Percentiles rank a stretch among this genome's conserved stretches.
Evolutionary conservation across 2,113 vertebrate species (phyloP).

Genomic region (Myxocyprinus asiaticus): DNA sequence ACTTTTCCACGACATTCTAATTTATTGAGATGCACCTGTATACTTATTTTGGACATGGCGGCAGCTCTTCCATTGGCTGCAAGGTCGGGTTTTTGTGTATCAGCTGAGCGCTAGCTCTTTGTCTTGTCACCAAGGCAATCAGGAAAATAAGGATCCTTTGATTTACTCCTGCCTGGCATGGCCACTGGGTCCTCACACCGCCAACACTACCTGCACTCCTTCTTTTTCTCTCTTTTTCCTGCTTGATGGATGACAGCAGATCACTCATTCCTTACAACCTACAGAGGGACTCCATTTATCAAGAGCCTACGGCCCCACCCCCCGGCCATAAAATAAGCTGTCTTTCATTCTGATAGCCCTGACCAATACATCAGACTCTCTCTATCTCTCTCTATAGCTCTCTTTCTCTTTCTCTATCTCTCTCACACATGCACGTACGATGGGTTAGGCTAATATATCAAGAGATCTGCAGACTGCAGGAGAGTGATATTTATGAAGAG

Average conservation of each 20-base stretch:
- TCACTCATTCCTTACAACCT: slow-evolving; percentile 57
- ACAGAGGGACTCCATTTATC: slow-evolving; percentile 52
- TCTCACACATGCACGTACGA: slow-evolving; percentile 23
- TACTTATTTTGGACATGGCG: slow-evolving; percentile 17
- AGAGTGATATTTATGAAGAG: slow-evolving; percentile 57
- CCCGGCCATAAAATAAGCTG: slow-evolving; percentile 53
- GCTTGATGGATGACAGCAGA: slow-evolving; percentile 55
- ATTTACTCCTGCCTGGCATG: slow-evolving; percentile 43
- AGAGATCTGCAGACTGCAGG: slow-evolving; percentile 45
- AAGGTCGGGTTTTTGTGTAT: slow-evolving; percentile 27
- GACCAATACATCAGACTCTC: slow-evolving; percentile 48
- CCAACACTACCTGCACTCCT: slow-evolving; percentile 11
- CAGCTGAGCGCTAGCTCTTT: slow-evolving; percentile 37
- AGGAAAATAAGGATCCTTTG: slow-evolving; percentile 52
- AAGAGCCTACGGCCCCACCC: slow-evolving; percentile 44
- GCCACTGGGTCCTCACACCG: slow-evolving; percentile 24
- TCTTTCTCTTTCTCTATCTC: background rate
- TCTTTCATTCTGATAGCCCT: slow-evolving; percentile 56
- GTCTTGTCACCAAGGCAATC: slow-evolving; percentile 58
- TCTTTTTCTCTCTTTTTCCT: slow-evolving; percentile 53
- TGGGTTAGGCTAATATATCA: slow-evolving; percentile 56
- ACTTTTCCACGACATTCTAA: no score
- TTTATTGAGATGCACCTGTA: no score
- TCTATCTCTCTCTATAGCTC: slow-evolving; percentile 13
- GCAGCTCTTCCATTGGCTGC: background rate